phyloP scores from a whole-genome alignment of 1,140 invertebrate species.

The Brachionus rotundiformis region DNA sequence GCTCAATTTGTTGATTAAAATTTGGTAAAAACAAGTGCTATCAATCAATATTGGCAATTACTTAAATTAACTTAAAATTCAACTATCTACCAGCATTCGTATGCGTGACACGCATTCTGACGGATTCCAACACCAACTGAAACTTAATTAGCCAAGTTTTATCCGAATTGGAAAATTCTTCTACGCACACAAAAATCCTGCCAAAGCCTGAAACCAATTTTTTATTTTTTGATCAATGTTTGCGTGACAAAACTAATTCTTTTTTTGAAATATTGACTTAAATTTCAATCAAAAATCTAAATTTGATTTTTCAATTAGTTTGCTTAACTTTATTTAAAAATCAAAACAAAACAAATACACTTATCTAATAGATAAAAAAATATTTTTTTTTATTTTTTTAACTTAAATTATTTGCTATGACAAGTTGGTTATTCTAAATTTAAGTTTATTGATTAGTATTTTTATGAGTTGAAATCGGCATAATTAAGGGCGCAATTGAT shows the following conservation, averaged over 20 bases:
- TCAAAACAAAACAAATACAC: too few relatives aligned
- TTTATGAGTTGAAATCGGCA: background rate
- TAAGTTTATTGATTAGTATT: background rate
- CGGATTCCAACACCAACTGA: too few relatives aligned
- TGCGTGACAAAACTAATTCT: background rate
- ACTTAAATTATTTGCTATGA: background rate
- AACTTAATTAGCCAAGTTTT: background rate
- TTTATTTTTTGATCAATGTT: background rate
- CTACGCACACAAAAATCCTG: background rate
- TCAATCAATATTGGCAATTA: background rate
- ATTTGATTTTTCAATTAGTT: background rate
- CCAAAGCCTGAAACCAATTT: background rate
- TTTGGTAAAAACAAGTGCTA: background rate
- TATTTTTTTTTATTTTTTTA: background rate
- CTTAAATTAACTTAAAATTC: slow-evolving; percentile 1
- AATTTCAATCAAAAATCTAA: background rate
- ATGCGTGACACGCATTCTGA: too few relatives aligned
- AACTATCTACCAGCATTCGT: too few relatives aligned
- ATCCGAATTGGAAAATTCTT: background rate
- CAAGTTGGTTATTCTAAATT: background rate
- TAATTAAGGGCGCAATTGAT: background rate
- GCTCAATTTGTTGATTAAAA: background rate
- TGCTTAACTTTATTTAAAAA: background rate
- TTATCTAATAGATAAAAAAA: too few relatives aligned
- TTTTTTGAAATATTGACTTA: background rate